Conservation (phyloP, 2,113 vertebrate genomes). For the Mandrillus leucophaeus region DNA sequence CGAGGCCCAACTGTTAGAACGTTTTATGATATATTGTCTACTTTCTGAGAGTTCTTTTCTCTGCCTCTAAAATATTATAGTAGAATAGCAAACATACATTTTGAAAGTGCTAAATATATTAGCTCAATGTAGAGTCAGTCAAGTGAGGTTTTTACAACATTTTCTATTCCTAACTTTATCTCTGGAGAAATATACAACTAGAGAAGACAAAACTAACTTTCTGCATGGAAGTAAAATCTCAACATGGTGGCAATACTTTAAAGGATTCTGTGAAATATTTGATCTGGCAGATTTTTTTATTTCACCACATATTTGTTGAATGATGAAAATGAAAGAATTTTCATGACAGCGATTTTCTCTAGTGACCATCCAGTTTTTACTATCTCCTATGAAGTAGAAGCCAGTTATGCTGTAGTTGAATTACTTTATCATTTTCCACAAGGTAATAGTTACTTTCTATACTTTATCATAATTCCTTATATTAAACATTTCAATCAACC, state of each 20-base stretch:
- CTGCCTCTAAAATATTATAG: neutral
- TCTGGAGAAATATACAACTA: neutral
- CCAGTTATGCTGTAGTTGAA: neutral
- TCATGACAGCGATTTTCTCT: neutral
- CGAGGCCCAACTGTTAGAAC: neutral
- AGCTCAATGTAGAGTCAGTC: neutral
- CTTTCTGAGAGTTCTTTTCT: neutral
- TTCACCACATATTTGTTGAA: neutral
- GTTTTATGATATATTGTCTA: neutral
- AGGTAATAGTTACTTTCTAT: neutral
- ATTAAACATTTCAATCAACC: neutral
- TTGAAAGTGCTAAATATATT: constrained; percentile 19
- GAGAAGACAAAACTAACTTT: constrained; percentile 15
- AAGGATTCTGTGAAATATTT: constrained; percentile 23
- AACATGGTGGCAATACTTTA: neutral
- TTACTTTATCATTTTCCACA: neutral
- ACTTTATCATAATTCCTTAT: neutral
- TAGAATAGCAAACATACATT: constrained; percentile 8
- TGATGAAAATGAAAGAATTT: neutral
- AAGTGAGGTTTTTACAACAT: neutral
- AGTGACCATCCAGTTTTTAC: neutral
- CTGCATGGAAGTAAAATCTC: constrained; percentile 1
- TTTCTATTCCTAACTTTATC: neutral
- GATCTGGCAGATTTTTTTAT: constrained; percentile 34
- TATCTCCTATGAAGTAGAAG: neutral